These are phyloP conservation scores for Symphodus melops DNA, from an alignment of 2,113 vertebrate genomes.

Conservation along the genomic window DNA sequence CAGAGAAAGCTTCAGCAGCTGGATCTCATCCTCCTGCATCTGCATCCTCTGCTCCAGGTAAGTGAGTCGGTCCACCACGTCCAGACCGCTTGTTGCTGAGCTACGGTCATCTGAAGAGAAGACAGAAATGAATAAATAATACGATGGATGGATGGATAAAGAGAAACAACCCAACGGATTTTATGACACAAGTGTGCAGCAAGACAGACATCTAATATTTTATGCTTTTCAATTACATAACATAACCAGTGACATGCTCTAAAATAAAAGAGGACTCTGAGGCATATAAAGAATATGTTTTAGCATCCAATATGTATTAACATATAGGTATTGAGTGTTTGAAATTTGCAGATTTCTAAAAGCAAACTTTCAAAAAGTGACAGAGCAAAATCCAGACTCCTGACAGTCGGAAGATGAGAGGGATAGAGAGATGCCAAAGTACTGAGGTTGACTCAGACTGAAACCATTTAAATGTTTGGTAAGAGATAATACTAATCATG, in stretches of 20 bases:
- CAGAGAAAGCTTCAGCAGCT: slow-evolving; percentile 94
- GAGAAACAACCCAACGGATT: not conserved
- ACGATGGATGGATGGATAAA: not conserved
- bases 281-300: not conserved
- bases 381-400: not conserved
- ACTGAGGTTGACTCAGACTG: slow-evolving; percentile 14
- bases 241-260: slow-evolving; percentile 3
- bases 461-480: slow-evolving; percentile 8
- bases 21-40: slow-evolving; percentile 98
- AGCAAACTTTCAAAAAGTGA: too few species aligned
- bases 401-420: too few species aligned
- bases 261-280: not conserved
- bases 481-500: not conserved
- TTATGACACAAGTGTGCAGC: not conserved
- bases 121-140: not conserved
- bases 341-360: too few species aligned
- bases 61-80: slow-evolving; percentile 92
- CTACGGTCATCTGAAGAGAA: slow-evolving; percentile 89
- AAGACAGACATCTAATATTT: slow-evolving; percentile 1
- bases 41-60: slow-evolving; percentile 97
- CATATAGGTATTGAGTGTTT: too few species aligned
- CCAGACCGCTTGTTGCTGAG: slow-evolving; percentile 91
- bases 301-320: not conserved
- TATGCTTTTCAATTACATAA: not conserved
- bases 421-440: not conserved